Evolutionary conservation across 2,888 invertebrate genomes (phyloP), one percentile per base, ranked within the genome.

Genomic region (Cantharis nigra): DNA sequence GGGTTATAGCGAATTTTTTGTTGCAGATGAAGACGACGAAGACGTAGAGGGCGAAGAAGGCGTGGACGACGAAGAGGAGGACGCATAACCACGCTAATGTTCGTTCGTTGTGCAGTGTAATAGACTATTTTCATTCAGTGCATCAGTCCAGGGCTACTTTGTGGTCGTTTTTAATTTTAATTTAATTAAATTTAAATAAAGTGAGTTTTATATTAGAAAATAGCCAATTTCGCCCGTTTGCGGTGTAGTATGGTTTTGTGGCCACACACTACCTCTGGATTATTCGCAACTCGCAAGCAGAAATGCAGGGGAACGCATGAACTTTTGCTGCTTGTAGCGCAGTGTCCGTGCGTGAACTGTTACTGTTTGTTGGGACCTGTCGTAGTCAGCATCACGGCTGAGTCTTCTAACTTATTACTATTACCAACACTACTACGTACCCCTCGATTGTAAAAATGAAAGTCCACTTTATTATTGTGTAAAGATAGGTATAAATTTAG

Each of bases 401-500:
- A 79, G 79, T 79, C 79, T 79, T 78, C 83, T 84, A 84, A 84
- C 84, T 84, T 84, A 84, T 84, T 84, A 82, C 79, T 77, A 74
- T 70, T 71, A 78, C 76, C 79, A 79, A 74, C 72, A 88, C 87
- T 87, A 86, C 84, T 86, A 87, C 88, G 88, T 88, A 88, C 86
- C 87, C 87, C 87, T 88, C 88, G 87, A 86, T 88, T 87, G 88
- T 89, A 88, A 88, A 88, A 88, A 89, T 87, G 49, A 88, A 88
- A 88, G 89, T 89, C 89, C 89, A 89, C 87, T 89, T 88, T 88
- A 79, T 79, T 79, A 79, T 77, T 79, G 87, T 89, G 89, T 89
- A 89, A 89, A 89, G 86, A 88, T 89, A 89, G 88, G 86, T 88
- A 87, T 88, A 88, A 88, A 87, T 87, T 88, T 88, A 88, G 88